These are phyloP conservation scores for Apus apus DNA, from an alignment of 2,113 vertebrate genomes.

Conservation along the genomic window DNA sequence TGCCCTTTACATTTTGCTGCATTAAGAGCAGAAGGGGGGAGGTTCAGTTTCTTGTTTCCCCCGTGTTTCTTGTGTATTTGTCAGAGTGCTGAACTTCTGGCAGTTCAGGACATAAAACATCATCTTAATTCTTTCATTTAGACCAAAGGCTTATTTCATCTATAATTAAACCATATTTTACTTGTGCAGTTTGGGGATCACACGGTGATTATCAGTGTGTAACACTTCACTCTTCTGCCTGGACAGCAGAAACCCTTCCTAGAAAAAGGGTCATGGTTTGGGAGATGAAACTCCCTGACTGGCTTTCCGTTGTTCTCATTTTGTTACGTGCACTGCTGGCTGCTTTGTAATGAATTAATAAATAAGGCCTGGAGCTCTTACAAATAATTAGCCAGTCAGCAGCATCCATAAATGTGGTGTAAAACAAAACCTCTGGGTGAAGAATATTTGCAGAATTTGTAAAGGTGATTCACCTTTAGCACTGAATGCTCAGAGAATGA, in stretches of 20 bases:
- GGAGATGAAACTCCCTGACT: not conserved
- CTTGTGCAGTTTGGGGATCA: slow-evolving; percentile 19
- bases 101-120: slow-evolving; percentile 26
- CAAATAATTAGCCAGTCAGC: not conserved
- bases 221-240: not conserved
- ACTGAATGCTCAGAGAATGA: not conserved
- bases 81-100: not conserved
- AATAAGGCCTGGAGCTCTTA: not conserved
- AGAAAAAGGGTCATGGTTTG: not conserved
- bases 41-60: not conserved
- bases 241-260: not conserved
- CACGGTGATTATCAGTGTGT: not conserved
- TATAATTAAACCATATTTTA: slow-evolving; percentile 43
- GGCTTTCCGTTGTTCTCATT: not conserved
- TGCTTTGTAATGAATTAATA: not conserved
- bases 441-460: not conserved
- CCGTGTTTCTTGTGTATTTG: not conserved
- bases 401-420: not conserved
- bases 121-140: slow-evolving; percentile 11
- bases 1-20: not conserved
- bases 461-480: not conserved
- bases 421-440: not conserved
- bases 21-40: not conserved
- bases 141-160: slow-evolving; percentile 28
- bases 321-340: not conserved